A percentile compares a stretch with the other conserved stretches of the same genome.
phyloP scores from a whole-genome alignment of 2,113 vertebrate species.

The Panthera leo region DNA sequence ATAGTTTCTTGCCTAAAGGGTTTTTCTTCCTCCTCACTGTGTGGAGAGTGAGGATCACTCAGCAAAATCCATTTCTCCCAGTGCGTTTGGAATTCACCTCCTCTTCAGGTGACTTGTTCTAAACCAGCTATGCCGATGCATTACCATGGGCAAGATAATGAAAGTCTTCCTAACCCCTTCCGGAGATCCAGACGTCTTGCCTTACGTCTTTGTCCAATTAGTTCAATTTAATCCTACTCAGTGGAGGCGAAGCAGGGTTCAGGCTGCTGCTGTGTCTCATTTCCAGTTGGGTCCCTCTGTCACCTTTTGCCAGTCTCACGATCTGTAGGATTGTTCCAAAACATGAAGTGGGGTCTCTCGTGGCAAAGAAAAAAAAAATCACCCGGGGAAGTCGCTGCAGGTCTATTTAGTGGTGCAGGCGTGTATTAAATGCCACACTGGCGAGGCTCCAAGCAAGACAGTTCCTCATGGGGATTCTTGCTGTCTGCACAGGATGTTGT shows the following conservation, averaged over 20 bases:
- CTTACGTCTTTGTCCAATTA: background rate
- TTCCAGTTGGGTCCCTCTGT: background rate
- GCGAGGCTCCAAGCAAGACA: background rate
- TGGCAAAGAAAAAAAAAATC: background rate
- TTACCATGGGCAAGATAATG: background rate
- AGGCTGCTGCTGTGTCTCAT: background rate
- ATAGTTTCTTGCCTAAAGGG: background rate
- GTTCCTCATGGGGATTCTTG: constrained; percentile 23
- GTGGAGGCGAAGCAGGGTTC: too few species aligned
- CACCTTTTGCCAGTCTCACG: background rate
- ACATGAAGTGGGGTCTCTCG: background rate
- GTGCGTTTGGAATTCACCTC: background rate
- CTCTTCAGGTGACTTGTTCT: background rate
- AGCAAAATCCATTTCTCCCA: background rate
- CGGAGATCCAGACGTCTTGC: background rate
- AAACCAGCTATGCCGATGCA: background rate
- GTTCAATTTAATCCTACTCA: background rate
- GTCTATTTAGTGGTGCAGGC: background rate
- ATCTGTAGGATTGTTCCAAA: background rate
- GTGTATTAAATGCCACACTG: background rate
- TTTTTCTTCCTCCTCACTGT: background rate
- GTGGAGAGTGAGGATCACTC: background rate
- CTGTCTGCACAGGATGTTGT: background rate
- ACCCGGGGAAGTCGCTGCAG: background rate
- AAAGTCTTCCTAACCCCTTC: background rate